Base-by-base conservation (phyloP, 2,113 vertebrate genomes). In the Eleginops maclovinus region DNA sequence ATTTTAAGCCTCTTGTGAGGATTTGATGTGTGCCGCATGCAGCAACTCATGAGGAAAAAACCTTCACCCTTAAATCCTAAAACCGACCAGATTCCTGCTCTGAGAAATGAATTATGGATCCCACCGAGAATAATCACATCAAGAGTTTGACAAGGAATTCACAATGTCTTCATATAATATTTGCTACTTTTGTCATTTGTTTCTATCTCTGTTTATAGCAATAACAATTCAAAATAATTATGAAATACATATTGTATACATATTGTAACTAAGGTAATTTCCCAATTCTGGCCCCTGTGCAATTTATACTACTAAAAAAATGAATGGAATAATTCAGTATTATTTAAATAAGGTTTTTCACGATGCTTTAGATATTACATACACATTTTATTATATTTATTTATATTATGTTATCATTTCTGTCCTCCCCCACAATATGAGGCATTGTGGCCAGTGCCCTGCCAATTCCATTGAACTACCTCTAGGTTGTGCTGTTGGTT, bases 401-500 rank as follows among this genome's bases (percentile, higher is more conserved):
- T 56, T 44, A 22, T 50, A 5, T 56, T 69, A 49, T 36, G 17
- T 73, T 67, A 14, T 10, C 6, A 61, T 86, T 68, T 88, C 76
- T 69, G 53, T 75, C 56, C 28, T 50, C 28, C 58, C 36, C 13
- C 28, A 72, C 60, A 31, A 7, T 26, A 12, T 54, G 58, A 73
- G 3, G 16, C 50, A 62, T 47, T 72, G 46, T 46, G 43, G 59
- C 67, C 46, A 59, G 2, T 44, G 75, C 43, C 46, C 71, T 63
- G 51, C 53, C 83, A 93, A 56, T 89, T 54, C 74, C 55, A 21
- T 59, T 9, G 26, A 84, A 81, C 71, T 58, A 78, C 94, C 94
- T 95, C 91, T 94, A 94, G 94, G 94, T 85, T 95, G 93, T 94
- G 93, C 94, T 95, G 93, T 94, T 94, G 94, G 88, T 93, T 94